These are phyloP conservation scores for Papilio elwesi DNA, from an alignment of 2,888 invertebrate species.

Conservation along the genomic window DNA sequence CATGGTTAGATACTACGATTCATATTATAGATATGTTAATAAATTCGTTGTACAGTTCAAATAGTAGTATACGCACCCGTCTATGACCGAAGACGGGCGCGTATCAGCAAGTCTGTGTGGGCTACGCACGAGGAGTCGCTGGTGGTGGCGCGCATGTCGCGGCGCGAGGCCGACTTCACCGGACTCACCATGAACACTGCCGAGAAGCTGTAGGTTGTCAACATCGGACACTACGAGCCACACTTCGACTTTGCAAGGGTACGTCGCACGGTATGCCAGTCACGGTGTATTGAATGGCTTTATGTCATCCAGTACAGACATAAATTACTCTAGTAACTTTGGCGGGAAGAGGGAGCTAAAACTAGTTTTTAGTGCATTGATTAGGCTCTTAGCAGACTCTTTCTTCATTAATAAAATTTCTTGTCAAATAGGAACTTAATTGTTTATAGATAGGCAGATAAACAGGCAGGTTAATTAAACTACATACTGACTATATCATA, in stretches of 20 bases:
- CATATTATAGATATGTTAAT: not conserved
- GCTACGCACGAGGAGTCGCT: slow-evolving; percentile 93
- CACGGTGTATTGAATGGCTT: not conserved
- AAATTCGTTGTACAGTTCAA: slow-evolving; percentile 86
- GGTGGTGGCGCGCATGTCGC: slow-evolving; percentile 89
- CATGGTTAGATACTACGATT: too few species aligned
- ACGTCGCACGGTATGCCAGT: slow-evolving; percentile 38
- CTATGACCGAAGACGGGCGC: slow-evolving; percentile 96
- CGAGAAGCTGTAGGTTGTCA: slow-evolving; percentile 98
- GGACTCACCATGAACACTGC: slow-evolving; percentile 94
- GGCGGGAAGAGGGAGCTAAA: too few species aligned
- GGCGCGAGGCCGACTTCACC: slow-evolving; percentile 93
- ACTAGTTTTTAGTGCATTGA: too few species aligned
- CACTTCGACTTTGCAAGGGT: slow-evolving; percentile 97
- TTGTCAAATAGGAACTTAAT: too few species aligned
- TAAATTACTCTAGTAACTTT: too few species aligned
- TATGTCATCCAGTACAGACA: too few species aligned
- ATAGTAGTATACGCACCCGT: slow-evolving; percentile 98
- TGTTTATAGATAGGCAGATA: too few species aligned
- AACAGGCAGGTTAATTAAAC: too few species aligned
- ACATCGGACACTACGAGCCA: slow-evolving; percentile 99
- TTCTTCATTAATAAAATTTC: too few species aligned
- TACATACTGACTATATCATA: too few species aligned
- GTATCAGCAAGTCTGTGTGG: slow-evolving; percentile 99
- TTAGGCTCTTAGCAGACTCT: too few species aligned